phyloP scores from a whole-genome alignment of 1,140 invertebrate genomes.

The Bradynema listronoti region DNA sequence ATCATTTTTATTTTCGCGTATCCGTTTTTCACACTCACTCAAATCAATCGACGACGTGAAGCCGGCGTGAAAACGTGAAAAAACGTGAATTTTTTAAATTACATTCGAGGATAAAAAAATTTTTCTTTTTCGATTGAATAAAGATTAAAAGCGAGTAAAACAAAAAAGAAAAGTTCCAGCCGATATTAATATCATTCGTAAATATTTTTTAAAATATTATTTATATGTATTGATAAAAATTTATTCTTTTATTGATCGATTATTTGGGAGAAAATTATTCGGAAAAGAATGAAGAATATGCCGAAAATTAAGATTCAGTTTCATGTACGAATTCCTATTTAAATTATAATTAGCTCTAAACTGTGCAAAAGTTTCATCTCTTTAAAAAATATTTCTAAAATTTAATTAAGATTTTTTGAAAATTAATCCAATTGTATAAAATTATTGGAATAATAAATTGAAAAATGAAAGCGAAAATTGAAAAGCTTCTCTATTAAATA shows the following conservation, averaged over 20 bases:
- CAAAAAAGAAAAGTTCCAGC: background rate
- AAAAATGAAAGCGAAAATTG: slow-evolving; percentile 2
- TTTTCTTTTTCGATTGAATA: background rate
- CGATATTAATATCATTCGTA: background rate
- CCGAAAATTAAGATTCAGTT: background rate
- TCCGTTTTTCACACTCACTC: no score
- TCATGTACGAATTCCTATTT: background rate
- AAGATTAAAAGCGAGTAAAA: background rate
- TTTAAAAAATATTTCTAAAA: background rate
- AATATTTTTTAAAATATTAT: background rate
- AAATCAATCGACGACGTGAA: no score
- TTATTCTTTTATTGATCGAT: background rate
- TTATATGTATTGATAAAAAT: background rate
- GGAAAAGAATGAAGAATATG: background rate
- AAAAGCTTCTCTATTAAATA: no score
- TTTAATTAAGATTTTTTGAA: background rate
- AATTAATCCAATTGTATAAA: background rate
- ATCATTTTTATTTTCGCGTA: no score
- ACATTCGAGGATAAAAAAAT: no score
- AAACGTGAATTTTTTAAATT: no score
- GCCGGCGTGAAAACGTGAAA: no score
- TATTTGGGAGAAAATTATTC: background rate
- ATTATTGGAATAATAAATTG: background rate
- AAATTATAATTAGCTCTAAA: background rate
- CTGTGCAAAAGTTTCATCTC: background rate